Percentiles rank a stretch among this genome's conserved stretches.
Conservation (phyloP, 2,797 vertebrate genomes). For the Siniperca obscura region DNA sequence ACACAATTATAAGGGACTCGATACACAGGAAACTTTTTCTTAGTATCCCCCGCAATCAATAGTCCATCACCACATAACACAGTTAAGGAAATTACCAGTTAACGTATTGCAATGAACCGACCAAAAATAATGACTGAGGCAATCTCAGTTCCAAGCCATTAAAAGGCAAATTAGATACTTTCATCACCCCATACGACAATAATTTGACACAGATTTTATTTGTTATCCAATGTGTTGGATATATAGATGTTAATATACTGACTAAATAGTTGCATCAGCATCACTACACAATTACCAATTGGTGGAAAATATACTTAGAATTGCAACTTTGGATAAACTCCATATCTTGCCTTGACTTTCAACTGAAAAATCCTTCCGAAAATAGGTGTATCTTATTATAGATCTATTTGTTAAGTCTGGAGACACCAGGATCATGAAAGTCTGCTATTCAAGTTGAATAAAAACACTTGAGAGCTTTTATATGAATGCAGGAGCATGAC, state of each 20-base stretch:
- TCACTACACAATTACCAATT: neutral
- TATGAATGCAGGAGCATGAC: conserved; percentile 17
- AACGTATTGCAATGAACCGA: neutral
- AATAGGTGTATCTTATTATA: neutral
- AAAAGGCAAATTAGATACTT: conserved; percentile 38
- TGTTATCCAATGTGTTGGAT: conserved; percentile 14
- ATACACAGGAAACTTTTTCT: conserved; percentile 89
- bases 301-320: neutral
- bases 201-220: conserved; percentile 27
- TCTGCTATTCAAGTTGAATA: conserved; percentile 25
- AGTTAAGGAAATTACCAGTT: conserved; percentile 81
- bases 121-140: conserved; percentile 5
- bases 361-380: conserved; percentile 2
- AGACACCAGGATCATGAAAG: neutral
- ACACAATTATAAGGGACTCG: conserved; percentile 85
- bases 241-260: conserved; percentile 12
- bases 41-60: conserved; percentile 87
- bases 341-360: neutral
- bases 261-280: conserved; percentile 18
- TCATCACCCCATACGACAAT: conserved; percentile 8
- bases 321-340: neutral
- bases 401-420: neutral
- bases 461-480: conserved; percentile 33
- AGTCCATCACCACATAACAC: conserved; percentile 90
- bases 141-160: conserved; percentile 16